Conservation (phyloP, 2,797 vertebrate species). For the Enteromius unitaeniatus region DNA sequence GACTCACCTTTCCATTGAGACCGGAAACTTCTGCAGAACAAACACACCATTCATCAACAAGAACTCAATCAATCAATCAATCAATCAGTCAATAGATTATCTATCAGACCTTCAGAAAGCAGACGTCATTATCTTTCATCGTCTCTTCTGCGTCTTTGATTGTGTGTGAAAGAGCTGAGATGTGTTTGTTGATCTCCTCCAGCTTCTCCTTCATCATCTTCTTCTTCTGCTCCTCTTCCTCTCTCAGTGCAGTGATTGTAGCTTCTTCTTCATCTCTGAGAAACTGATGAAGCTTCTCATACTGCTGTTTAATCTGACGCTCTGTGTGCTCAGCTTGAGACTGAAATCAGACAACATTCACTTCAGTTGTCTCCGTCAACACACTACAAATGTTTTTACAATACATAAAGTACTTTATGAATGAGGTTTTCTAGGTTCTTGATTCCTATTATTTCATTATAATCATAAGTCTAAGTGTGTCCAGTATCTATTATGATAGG, state of each 20-base stretch:
- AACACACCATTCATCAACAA: no score
- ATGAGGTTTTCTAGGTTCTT: neutral
- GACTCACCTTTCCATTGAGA: no score
- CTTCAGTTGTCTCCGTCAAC: neutral
- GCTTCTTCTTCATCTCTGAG: neutral
- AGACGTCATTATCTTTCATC: no score
- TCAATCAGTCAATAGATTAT: no score
- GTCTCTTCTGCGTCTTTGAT: neutral
- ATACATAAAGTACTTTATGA: neutral
- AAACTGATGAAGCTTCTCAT: slow-evolving; percentile 1
- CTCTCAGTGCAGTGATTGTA: no score
- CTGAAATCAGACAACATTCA: neutral
- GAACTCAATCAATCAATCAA: no score
- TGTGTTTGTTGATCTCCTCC: no score
- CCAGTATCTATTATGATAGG: neutral
- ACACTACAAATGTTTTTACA: neutral
- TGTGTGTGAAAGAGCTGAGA: no score
- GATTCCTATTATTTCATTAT: neutral
- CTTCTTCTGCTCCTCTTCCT: no score
- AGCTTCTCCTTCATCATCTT: no score
- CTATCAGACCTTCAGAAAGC: no score
- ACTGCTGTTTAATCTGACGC: neutral
- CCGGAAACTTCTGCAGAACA: no score
- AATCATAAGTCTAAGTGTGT: neutral
- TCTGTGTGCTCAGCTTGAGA: neutral